These are phyloP conservation scores for Erebia palarica DNA, from an alignment of 2,888 invertebrate genomes.

Conservation along the genomic window DNA sequence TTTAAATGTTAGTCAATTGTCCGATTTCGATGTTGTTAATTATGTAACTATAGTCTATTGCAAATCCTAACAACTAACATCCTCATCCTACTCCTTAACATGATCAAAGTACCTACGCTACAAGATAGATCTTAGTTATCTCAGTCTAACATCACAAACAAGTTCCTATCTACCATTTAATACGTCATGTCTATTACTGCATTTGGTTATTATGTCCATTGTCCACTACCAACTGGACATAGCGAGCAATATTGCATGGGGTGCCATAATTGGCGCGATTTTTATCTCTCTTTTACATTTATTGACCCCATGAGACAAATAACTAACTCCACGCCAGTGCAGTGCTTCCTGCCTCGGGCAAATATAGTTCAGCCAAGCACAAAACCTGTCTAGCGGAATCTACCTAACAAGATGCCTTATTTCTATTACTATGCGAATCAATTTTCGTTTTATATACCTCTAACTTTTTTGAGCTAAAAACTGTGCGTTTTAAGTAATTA, in stretches of 20 bases:
- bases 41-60: too few species aligned
- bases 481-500: too few species aligned
- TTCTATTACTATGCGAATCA: neutral
- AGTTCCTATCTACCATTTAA: neutral
- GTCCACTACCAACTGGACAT: neutral
- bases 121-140: too few species aligned
- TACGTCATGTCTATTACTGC: neutral
- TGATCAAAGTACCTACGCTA: too few species aligned
- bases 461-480: too few species aligned
- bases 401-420: neutral
- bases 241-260: neutral
- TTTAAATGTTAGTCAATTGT: too few species aligned
- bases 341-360: neutral
- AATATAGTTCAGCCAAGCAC: neutral
- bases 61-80: too few species aligned
- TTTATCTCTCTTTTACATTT: conserved; percentile 15
- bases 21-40: too few species aligned
- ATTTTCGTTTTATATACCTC: neutral
- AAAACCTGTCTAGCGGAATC: neutral
- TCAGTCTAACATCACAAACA: too few species aligned
- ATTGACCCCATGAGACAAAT: conserved; percentile 16
- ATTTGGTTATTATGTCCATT: neutral
- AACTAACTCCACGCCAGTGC: neutral
- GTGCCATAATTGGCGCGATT: conserved; percentile 5
- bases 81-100: too few species aligned